Evolutionary conservation across 2,797 vertebrate species (phyloP), one percentile per base, ranked within the genome.

Genomic region (Mus caroli): DNA sequence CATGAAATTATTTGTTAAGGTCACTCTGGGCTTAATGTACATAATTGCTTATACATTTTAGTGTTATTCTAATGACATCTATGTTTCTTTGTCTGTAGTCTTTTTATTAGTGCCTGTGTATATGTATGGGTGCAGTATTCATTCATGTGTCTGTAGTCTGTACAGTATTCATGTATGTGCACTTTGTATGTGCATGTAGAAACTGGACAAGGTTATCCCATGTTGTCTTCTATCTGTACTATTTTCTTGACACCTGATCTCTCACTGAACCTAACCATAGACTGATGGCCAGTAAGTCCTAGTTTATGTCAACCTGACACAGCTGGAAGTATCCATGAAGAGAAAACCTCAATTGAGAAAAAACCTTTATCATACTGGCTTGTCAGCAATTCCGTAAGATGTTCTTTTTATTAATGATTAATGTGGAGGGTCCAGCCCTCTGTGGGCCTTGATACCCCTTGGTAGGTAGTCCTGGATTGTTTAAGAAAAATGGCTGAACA

Each of bases 1-100:
- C 78, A 54, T 85, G n/a, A 96, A 90, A 86, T 92, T 76, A 86
- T 77, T 85, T 85, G 4, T 20, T 34, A 87, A 93, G 37, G 71
- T 90, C 43, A 82, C 14, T 56, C 58, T 91, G 20, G 1, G 46
- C 37, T 60, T 77, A 93, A 91, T 37, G 11, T 54, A 69, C 4
- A 17, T 85, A 69, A 31, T 60, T 86, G 37, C 22, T 56, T 91
- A 76, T 71, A 46, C 77, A n/a, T n/a, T 92, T 8, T 50, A 19
- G 2, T 79, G 37, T 78, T 88, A 83, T 69, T 4, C 2, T 79
- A 46, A 34, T 7, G 79, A 5, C 0, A 5, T 64, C 22, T 79
- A 54, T 54, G 20, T 37, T 52, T 84, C 31, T 24, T 84, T 50
- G 71, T 31, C 34, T 62, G 73, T 13, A 64, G 50, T 22, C 10